Base-by-base conservation (phyloP, 2,797 vertebrate genomes). In the Gephyroberyx darwinii region DNA sequence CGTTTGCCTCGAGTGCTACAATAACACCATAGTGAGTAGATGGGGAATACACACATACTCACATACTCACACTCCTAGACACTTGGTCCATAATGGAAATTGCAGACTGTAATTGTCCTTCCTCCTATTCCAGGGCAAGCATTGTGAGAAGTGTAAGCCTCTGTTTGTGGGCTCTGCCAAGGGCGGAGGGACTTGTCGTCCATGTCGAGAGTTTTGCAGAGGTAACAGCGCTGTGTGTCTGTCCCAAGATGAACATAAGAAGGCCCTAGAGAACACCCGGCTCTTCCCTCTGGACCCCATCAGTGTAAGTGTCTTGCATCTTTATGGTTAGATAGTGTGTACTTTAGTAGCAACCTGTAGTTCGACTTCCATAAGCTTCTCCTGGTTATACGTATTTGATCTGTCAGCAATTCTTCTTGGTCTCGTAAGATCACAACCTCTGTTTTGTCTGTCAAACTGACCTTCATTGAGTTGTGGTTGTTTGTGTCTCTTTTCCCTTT, bases 101-200 rank as follows among this genome's bases (percentile, higher is more conserved):
- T 12, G 26, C 59, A 19, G 16, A n/a, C 12, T 5, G 10, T 50
- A 22, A 22, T 80, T 77, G 8, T 77, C 30, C 61, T 60, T 61
- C 3, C 5, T 2, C 61, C 2, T 0, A 55, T 72, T 71, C 5
- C 78, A 96, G 96, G 96, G 96, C 22, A 93, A 93, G 37, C 95
- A 96, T 81, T 98, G 96, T 67, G 96, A 98, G 79, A 96, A 96
- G 84, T 98, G 96, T 79, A 95, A 95, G 87, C 96, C 96, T 0
- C 90, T 97, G 50, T 97, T 95, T 5, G 96, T 98, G 61, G 96
- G 96, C 39, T 97, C 95, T 0, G 96, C 96, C 0, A 79, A 95
- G 0, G 95, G 93, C 0, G 96, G 96, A 0, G 96, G 96, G 0
- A 93, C 91, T 9, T 98, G 96, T 84, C 94, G 94, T 14, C 95